phyloP scores from a whole-genome alignment of 64 coral and sea anemone species.

The Astreopora myriophthalma region DNA sequence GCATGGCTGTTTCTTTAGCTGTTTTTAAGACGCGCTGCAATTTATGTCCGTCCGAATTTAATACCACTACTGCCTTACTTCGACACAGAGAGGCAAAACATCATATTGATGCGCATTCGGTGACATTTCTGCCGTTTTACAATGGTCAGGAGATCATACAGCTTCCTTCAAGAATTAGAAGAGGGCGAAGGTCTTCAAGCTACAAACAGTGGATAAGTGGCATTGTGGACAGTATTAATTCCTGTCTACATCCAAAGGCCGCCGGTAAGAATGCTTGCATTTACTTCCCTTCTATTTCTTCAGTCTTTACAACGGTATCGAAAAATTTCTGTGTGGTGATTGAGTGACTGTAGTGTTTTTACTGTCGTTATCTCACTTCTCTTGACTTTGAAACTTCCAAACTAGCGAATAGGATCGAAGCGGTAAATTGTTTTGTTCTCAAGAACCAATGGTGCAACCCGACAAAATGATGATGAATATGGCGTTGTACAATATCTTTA shows the following conservation, averaged over 20 bases:
- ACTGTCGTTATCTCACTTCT: background rate
- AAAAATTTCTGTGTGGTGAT: background rate
- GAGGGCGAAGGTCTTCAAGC: background rate
- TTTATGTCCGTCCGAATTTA: background rate
- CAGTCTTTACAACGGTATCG: too few species aligned
- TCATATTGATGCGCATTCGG: background rate
- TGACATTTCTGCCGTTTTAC: background rate
- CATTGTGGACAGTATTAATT: slow-evolving; percentile 8
- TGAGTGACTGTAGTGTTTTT: background rate
- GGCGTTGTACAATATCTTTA: background rate
- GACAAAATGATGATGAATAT: background rate
- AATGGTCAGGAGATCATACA: background rate
- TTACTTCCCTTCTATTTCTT: background rate
- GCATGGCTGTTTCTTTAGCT: background rate
- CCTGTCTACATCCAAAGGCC: background rate
- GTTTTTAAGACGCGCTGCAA: slow-evolving; percentile 38
- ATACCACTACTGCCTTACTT: slow-evolving; percentile 10
- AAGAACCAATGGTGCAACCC: background rate
- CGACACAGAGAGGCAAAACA: slow-evolving; percentile 24
- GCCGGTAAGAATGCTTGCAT: background rate
- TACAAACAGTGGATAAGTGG: slow-evolving; percentile 3
- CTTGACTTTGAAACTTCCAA: background rate
- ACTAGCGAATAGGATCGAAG: background rate
- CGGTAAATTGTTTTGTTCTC: background rate
- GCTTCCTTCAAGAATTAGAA: background rate